phyloP scores from a whole-genome alignment of 2,797 vertebrate species.

The Malacoctenus gilli region DNA sequence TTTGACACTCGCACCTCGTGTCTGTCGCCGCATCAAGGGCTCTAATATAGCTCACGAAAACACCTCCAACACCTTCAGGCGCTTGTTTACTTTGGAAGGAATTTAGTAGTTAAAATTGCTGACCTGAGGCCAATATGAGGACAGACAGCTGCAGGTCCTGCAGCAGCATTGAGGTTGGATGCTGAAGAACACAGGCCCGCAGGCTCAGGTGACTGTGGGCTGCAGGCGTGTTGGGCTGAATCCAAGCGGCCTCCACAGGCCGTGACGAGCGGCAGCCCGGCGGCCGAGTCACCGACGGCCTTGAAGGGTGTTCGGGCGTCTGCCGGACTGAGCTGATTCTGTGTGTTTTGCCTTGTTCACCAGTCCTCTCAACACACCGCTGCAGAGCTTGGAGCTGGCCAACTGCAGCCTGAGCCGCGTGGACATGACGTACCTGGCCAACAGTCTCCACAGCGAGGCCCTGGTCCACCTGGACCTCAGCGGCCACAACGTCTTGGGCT shows the following conservation, averaged over 20 bases:
- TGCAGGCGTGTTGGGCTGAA: too few species aligned
- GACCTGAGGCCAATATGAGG: conserved; percentile 33
- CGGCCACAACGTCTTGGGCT: conserved; percentile 84
- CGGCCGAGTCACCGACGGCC: too few species aligned
- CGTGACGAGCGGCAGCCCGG: too few species aligned
- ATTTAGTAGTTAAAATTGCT: conserved; percentile 51
- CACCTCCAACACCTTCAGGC: conserved; percentile 9
- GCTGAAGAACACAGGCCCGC: conserved; percentile 24
- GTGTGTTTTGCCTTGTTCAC: background rate
- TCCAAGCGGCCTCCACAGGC: too few species aligned
- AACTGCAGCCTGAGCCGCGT: conserved; percentile 87
- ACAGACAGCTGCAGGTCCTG: conserved; percentile 46
- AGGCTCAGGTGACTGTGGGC: too few species aligned
- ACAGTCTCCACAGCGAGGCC: conserved; percentile 86
- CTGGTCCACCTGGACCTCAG: conserved; percentile 90
- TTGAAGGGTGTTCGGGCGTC: background rate
- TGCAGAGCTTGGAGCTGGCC: conserved; percentile 88
- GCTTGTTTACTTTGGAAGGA: conserved; percentile 17
- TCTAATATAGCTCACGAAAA: conserved; percentile 26
- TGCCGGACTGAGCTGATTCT: too few species aligned
- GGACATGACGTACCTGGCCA: conserved; percentile 93
- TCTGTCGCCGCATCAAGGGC: conserved; percentile 12
- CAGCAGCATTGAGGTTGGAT: conserved; percentile 25
- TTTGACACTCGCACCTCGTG: background rate
- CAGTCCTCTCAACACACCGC: conserved; percentile 88